Evolutionary conservation across 2,888 invertebrate species (phyloP).

Genomic region (Archips crataeganus): DNA sequence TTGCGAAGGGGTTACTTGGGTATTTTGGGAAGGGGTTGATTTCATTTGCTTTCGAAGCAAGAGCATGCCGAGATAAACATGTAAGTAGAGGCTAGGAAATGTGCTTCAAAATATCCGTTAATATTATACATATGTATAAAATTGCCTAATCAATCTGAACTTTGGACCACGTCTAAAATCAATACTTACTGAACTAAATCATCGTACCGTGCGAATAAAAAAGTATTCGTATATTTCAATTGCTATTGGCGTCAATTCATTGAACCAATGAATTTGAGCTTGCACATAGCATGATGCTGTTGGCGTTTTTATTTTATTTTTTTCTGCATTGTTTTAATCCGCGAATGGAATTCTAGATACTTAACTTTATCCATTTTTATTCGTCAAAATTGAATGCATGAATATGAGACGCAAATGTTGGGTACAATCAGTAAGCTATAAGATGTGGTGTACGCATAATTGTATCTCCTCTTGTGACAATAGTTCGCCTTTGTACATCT

Average conservation of each 20-base stretch:
- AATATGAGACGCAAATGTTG: neutral
- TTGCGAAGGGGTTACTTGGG: too few species aligned
- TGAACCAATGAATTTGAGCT: constrained; percentile 19
- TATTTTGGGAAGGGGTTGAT: too few species aligned
- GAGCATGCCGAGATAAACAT: neutral
- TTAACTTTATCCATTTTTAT: neutral
- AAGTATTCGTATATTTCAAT: neutral
- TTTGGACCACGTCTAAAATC: neutral
- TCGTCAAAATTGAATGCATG: constrained; percentile 23
- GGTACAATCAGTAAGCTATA: too few species aligned
- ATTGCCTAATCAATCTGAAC: too few species aligned
- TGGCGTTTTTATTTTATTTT: constrained; percentile 17
- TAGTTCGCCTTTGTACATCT: too few species aligned
- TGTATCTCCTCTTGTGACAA: too few species aligned
- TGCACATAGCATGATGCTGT: neutral
- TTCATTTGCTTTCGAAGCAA: neutral
- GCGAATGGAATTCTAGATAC: constrained; percentile 14
- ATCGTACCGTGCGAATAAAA: neutral
- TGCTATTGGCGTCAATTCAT: neutral
- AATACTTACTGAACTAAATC: neutral
- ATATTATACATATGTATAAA: too few species aligned
- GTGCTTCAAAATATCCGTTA: too few species aligned
- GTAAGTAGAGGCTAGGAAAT: too few species aligned
- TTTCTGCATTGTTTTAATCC: neutral
- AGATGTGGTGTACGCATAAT: too few species aligned